phyloP scores from a whole-genome alignment of 2,888 invertebrate species.

The Pheosia tremula region DNA sequence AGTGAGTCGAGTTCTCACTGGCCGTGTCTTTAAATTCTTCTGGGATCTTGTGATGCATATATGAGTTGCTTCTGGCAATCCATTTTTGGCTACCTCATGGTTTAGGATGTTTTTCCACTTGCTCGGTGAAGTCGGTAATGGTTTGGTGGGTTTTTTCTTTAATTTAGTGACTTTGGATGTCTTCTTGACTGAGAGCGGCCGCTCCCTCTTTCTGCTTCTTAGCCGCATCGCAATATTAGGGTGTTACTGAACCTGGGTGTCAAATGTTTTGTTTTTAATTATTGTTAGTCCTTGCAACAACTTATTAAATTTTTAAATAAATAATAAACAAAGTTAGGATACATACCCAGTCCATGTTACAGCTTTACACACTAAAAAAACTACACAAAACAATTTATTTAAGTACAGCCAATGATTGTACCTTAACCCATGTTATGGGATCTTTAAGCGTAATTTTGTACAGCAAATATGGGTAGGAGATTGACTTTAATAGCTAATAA shows the following conservation, averaged over 20 bases:
- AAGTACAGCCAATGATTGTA: too few species aligned
- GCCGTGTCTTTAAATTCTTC: conserved; percentile 66
- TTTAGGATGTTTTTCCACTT: conserved; percentile 71
- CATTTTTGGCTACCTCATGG: conserved; percentile 67
- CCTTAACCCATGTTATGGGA: too few species aligned
- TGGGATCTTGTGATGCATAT: conserved; percentile 71
- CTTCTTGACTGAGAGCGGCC: conserved; percentile 77
- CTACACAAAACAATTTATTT: too few species aligned
- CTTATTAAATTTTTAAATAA: too few species aligned
- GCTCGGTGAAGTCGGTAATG: conserved; percentile 54
- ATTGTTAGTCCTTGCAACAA: not conserved
- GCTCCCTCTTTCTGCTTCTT: conserved; percentile 87
- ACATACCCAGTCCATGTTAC: too few species aligned
- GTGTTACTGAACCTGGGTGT: conserved; percentile 57
- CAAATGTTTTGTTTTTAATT: not conserved
- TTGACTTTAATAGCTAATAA: too few species aligned
- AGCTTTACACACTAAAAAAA: too few species aligned
- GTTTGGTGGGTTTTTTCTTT: conserved; percentile 56
- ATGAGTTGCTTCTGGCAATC: conserved; percentile 51
- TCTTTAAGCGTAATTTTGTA: too few species aligned
- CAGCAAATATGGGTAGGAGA: too few species aligned
- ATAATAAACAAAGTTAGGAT: too few species aligned
- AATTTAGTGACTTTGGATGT: conserved; percentile 59
- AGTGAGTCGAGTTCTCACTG: conserved; percentile 62
- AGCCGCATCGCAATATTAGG: conserved; percentile 85